phyloP scores from a whole-genome alignment of 2,888 invertebrate species.

The Rhodophaea formosa region DNA sequence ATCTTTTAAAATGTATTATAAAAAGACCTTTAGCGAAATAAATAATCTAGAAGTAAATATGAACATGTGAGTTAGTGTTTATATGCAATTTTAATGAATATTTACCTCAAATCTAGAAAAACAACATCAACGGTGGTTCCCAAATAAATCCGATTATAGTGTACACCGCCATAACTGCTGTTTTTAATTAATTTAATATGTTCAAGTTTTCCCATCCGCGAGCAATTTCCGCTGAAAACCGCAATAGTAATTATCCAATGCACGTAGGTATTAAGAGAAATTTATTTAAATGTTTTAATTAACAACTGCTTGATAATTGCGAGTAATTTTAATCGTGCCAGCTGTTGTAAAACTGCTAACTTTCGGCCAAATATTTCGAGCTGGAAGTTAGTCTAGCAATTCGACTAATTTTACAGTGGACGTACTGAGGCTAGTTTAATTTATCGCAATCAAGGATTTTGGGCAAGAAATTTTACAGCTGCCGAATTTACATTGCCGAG shows the following conservation, averaged over 20 bases:
- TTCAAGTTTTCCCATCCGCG: background rate
- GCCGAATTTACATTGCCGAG: background rate
- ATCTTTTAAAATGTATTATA: too few species aligned
- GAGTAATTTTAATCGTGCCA: background rate
- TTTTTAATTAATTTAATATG: background rate
- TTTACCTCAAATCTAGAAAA: too few species aligned
- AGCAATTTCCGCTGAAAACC: background rate
- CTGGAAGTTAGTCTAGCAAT: background rate
- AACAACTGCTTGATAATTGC: constrained; percentile 3
- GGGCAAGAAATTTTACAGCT: background rate
- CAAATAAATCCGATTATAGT: too few species aligned
- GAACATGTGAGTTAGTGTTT: too few species aligned
- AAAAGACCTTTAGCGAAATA: too few species aligned
- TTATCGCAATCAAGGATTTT: background rate
- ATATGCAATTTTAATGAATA: too few species aligned
- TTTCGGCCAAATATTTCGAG: background rate
- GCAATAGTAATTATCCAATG: background rate
- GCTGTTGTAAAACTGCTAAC: background rate
- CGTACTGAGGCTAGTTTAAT: background rate
- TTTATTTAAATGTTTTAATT: constrained; percentile 4
- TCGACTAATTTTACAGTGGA: background rate
- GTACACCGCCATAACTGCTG: background rate
- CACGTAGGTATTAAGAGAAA: background rate
- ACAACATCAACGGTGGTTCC: too few species aligned
- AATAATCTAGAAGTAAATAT: too few species aligned